Percentiles rank a stretch among this genome's conserved stretches.
Evolutionary conservation across 2,888 invertebrate species (phyloP).

Genomic region (Leucozona laternaria): DNA sequence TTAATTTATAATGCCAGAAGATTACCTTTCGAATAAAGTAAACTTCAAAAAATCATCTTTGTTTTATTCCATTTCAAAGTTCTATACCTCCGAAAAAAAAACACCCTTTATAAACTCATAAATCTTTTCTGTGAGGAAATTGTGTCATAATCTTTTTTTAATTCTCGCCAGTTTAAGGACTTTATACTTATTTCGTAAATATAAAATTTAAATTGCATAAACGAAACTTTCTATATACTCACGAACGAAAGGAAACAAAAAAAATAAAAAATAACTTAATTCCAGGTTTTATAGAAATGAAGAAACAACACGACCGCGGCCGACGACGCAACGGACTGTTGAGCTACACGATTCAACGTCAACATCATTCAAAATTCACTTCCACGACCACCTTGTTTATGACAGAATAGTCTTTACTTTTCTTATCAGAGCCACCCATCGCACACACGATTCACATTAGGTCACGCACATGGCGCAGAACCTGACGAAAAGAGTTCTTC

Average conservation of each 20-base stretch:
- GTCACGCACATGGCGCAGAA: slow-evolving; percentile 68
- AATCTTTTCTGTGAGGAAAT: not conserved
- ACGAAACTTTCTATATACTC: not conserved
- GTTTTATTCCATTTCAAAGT: no score
- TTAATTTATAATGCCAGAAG: no score
- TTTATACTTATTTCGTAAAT: not conserved
- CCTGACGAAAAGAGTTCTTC: slow-evolving; percentile 43
- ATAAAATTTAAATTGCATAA: not conserved
- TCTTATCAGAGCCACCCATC: slow-evolving; percentile 50
- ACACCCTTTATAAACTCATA: no score
- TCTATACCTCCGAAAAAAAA: no score
- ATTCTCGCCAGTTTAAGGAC: not conserved
- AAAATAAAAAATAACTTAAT: no score
- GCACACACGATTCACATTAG: slow-evolving; percentile 52
- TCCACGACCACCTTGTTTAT: slow-evolving; percentile 41
- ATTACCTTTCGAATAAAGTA: no score
- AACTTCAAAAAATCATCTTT: no score
- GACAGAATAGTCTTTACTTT: slow-evolving; percentile 18
- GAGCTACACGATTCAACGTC: not conserved
- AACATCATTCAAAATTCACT: slow-evolving; percentile 42
- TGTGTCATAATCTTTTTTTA: not conserved
- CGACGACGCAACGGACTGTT: no score
- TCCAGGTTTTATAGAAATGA: not conserved
- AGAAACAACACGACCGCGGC: no score
- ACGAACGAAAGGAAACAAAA: no score